A percentile compares a stretch with the other conserved stretches of the same genome.
phyloP scores from a whole-genome alignment of 2,113 vertebrate genomes.

The Heptranchias perlo region DNA sequence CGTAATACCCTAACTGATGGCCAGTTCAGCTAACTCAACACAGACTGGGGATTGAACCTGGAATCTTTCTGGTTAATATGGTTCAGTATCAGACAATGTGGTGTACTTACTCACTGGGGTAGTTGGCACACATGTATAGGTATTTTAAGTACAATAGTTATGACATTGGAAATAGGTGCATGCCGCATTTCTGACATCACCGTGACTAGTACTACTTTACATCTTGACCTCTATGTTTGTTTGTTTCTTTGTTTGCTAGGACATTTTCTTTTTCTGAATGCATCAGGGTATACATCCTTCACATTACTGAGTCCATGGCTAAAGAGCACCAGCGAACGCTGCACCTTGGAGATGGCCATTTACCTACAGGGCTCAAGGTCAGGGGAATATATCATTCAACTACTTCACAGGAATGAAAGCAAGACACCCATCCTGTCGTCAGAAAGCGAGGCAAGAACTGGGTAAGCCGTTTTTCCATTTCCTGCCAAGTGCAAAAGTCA shows the following conservation, averaged over 20 bases:
- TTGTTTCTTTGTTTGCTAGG: slow-evolving; percentile 56
- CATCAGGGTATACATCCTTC: slow-evolving; percentile 64
- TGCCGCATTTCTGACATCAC: background rate
- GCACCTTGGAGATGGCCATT: slow-evolving; percentile 76
- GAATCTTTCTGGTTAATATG: background rate
- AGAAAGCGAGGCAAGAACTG: slow-evolving; percentile 52
- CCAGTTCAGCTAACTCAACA: background rate
- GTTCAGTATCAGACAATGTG: background rate
- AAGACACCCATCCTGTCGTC: slow-evolving; percentile 52
- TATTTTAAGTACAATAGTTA: background rate
- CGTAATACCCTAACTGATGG: background rate
- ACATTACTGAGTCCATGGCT: slow-evolving; percentile 88
- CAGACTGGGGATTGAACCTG: background rate
- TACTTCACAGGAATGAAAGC: slow-evolving; percentile 59
- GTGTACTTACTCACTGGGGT: background rate
- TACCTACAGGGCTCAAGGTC: slow-evolving; percentile 72
- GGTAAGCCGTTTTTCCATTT: slow-evolving; percentile 53
- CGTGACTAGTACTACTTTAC: background rate
- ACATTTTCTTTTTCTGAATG: slow-evolving; percentile 79
- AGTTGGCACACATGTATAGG: background rate
- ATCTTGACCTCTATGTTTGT: slow-evolving; percentile 39
- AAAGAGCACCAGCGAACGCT: slow-evolving; percentile 65
- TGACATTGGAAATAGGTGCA: background rate
- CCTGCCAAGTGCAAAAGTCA: background rate
- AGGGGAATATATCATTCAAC: slow-evolving; percentile 72